These are phyloP conservation scores for Trichoplusia ni DNA, from an alignment of 1,140 invertebrate species.

Conservation along the genomic window DNA sequence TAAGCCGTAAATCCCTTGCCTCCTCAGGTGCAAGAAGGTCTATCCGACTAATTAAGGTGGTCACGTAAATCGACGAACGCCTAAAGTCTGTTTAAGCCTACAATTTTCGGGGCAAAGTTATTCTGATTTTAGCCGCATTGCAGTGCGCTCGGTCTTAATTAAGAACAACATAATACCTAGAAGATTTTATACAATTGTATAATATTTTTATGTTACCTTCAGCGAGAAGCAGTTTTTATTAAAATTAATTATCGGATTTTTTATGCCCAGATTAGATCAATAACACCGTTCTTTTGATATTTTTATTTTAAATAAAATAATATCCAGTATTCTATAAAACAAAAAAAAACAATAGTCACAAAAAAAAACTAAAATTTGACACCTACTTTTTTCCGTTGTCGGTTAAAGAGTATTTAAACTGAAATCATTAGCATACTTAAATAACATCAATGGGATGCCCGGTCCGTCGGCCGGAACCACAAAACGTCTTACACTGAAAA, in stretches of 20 bases:
- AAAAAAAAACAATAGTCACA: too few relatives aligned
- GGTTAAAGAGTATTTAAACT: too few relatives aligned
- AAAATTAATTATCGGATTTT: too few relatives aligned
- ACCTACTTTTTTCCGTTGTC: too few relatives aligned
- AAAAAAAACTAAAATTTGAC: too few relatives aligned
- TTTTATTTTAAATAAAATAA: too few relatives aligned
- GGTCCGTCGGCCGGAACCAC: slow-evolving; percentile 6
- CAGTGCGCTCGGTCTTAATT: slow-evolving; percentile 25
- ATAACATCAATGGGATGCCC: slow-evolving; percentile 29
- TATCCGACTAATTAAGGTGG: slow-evolving; percentile 59
- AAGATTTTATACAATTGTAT: too few relatives aligned
- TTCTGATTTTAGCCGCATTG: slow-evolving; percentile 47
- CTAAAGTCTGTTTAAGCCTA: slow-evolving; percentile 45
- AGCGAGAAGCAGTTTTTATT: too few relatives aligned
- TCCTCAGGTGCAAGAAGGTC: slow-evolving; percentile 53
- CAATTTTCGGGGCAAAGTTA: slow-evolving; percentile 43
- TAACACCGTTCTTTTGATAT: too few relatives aligned
- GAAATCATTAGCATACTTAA: slow-evolving; percentile 33
- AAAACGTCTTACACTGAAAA: slow-evolving; percentile 28
- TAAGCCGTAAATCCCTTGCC: slow-evolving; percentile 47
- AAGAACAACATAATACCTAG: slow-evolving; percentile 4
- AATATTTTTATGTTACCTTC: too few relatives aligned
- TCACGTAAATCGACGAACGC: slow-evolving; percentile 50
- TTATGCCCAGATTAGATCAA: too few relatives aligned
- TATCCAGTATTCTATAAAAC: too few relatives aligned